Evolutionary conservation across 2,113 vertebrate genomes (phyloP), one percentile per base, ranked within the genome.

Genomic region (Neopipo cinnamomea): DNA sequence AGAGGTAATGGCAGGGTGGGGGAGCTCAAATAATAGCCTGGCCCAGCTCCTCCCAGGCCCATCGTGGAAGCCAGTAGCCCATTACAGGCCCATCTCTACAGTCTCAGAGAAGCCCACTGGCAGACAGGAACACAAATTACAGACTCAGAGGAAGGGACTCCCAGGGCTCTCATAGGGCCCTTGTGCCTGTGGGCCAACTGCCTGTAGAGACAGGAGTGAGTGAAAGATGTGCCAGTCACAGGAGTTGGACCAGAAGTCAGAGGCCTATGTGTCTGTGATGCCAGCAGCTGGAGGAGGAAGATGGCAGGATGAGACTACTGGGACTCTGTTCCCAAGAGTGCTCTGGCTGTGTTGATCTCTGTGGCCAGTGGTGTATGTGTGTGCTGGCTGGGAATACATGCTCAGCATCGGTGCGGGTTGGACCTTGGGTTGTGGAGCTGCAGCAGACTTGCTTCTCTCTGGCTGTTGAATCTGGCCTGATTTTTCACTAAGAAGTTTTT

Each of bases 181-280:
- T 72, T 59, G 39, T 73, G 25, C 8, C 59, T 85, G 44, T 13
- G 22, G 56, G 25, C 33, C 30, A 46, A 56, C 46, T 0, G 0
- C 8, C 25, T 41, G 31, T 20, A n/a, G 39, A 58, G 52, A 35
- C 14, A 11, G 47, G 35, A 63, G 44, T 3, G n/a, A 63, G 27
- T 35, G 46, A 61, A 61, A 58, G 27, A 23, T 39, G 12, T 84
- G 52, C 27, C 21, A 25, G 42, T n/a, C 18, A 4, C 27, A 23
- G 27, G 20, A 53, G n/a, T 31, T 31, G 33, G 14, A 14, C 23
- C 12, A 5, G 11, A 15, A 27, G 12, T 52, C 6, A 25, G 50
- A 66, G 16, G n/a, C 21, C 31, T 0, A 0, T 42, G 28, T 74
- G 41, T 66, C 33, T 22, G 8, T 66, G 50, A 8, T 67, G n/a